Evolutionary conservation across 2,797 vertebrate genomes (phyloP), one percentile per base, ranked within the genome.

Genomic region (Gadopsis bispinosus): DNA sequence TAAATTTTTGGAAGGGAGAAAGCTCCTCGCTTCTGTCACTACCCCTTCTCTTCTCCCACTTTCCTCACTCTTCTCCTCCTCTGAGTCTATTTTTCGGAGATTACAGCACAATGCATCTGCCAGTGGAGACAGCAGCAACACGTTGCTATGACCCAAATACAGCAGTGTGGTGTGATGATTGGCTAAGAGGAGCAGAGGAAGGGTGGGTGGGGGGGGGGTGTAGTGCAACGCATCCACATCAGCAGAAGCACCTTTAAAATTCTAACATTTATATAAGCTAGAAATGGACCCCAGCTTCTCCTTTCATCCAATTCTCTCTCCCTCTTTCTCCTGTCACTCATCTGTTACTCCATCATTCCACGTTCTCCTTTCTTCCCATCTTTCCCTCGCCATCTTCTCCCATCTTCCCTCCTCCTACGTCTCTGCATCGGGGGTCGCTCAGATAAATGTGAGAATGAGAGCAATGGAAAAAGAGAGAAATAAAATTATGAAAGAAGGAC

Each of bases 81-180:
- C 63, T 56, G 77, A 86, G 74, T 87, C 87, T 88, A 88, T 94
- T 93, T 93, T 90, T 84, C 39, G 56, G 88, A 83, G 92, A 94
- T 94, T 94, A 94, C 79, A 89, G 92, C 90, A 92, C 88, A 93
- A 92, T 91, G 80, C 87, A 88, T 94, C 92, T 92, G 93, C 90
- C 92, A 93, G 88, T 90, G 81, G 88, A 92, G 90, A 92, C 89
- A 91, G 89, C 86, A 87, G 92, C 92, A 93, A 92, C 91, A 93
- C 83, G 75, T 90, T 82, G 92, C 92, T 63, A 82, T 96, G 94
- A 95, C 95, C 95, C 92, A 95, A 94, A 95, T 96, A 95, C 91
- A 90, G 90, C 83, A 74, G 78, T 53, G 77, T 81, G 48, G 77
- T 33, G 61, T 70, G 73, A 79, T 86, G 91, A 95, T 95, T 95